Percentiles rank a stretch among this genome's conserved stretches.
Evolutionary conservation across 1,140 invertebrate genomes (phyloP).

Genomic region (Harlomillsia oculata): DNA sequence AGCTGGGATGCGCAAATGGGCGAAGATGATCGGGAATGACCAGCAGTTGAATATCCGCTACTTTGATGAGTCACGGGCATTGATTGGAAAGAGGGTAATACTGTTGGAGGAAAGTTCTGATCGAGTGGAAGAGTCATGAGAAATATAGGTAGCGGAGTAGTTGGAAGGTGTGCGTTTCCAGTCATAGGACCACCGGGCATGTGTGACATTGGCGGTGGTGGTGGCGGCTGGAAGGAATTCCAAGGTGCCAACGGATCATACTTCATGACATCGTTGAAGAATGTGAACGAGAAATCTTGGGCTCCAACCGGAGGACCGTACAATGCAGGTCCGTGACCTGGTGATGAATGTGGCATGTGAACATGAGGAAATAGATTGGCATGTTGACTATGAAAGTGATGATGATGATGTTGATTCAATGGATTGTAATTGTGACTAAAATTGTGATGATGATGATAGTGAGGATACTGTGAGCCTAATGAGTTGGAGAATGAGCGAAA

Average conservation of each 20-base stretch:
- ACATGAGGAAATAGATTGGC: background rate
- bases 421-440: no score
- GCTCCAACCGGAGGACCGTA: no score
- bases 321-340: background rate
- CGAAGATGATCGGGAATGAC: constrained; percentile 32
- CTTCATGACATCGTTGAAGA: no score
- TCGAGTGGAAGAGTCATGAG: constrained; percentile 32
- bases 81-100: constrained; percentile 19
- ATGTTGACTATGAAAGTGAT: background rate
- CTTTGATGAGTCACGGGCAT: constrained; percentile 4
- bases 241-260: no score
- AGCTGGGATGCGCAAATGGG: constrained; percentile 4
- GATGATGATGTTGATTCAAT: background rate
- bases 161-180: constrained; percentile 3
- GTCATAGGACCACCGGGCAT: background rate
- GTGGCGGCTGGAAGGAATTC: background rate
- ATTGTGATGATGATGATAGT: no score
- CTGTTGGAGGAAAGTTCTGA: constrained; percentile 28
- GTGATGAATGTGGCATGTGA: background rate
- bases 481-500: no score
- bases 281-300: no score
- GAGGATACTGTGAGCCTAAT: no score
- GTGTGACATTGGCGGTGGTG: background rate
- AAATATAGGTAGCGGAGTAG: constrained; percentile 28
- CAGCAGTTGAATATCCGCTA: constrained; percentile 28